Base-by-base conservation (phyloP, 2,888 invertebrate species). In the Dynastes hyllus region DNA sequence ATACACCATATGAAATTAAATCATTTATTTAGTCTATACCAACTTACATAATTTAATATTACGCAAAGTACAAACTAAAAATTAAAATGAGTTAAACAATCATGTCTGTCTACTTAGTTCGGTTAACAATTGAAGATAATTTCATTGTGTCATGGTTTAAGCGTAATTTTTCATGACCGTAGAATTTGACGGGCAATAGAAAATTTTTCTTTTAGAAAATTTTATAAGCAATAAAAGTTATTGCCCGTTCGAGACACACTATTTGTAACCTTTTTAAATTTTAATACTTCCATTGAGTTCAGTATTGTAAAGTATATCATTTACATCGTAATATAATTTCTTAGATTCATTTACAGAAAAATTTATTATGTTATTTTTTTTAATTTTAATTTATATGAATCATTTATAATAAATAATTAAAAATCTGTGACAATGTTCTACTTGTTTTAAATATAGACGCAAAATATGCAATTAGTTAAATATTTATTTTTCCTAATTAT, bases 371-470 rank as follows among this genome's bases (percentile, higher is more conserved):
- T 78, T 73, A 71, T 78, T 78, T 77, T 77, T 78, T 78, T 78
- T 78, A 78, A 78, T 78, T 78, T 78, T 71, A 71, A 78, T 78
- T 73, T 71, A 78, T 73, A 73, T 73, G 73, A 40, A 73, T 61
- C 73, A 73, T 73, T 73, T 73, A 73, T 73, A 73, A 73, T 58
- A 58, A 73, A 67, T 67, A 67, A 73, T 73, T 78, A 69, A 77
- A 77, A 77, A 66, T 77, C 71, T 78, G 78, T 78, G 78, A 78
- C 55, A 73, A 78, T 78, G 78, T 78, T 78, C 78, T 73, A 78
- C 61, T 78, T 78, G 78, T 78, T 78, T 77, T 78, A 71, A 73
- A 78, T 71, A 73, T 78, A 78, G 73, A 78, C 73, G 58, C 73
- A 73, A 73, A 73, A 73, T 73, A 73, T 73, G 16, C 55, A 67